Percentiles rank a stretch among this genome's conserved stretches.
Evolutionary conservation across 2,888 invertebrate species (phyloP).

Genomic region (Drosophila greeni): DNA sequence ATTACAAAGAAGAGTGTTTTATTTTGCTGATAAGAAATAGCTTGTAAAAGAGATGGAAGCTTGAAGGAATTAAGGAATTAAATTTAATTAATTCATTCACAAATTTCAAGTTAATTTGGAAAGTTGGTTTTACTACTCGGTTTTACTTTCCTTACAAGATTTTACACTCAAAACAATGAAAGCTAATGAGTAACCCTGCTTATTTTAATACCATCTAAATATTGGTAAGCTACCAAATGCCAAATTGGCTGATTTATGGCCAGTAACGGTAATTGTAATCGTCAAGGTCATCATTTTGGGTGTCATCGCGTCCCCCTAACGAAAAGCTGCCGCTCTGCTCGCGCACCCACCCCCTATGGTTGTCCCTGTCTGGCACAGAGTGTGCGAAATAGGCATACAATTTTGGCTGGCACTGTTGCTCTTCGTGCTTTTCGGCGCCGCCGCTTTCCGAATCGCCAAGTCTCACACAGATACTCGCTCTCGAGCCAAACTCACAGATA

Average conservation of each 20-base stretch:
- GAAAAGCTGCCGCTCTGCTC: conserved; percentile 8
- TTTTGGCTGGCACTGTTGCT: conserved; percentile 19
- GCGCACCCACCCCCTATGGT: conserved; percentile 12
- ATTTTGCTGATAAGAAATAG: too few relatives aligned
- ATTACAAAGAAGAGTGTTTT: background rate
- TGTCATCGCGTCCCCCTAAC: conserved; percentile 25
- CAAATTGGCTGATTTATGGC: conserved; percentile 16
- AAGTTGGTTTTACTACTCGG: too few relatives aligned
- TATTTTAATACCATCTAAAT: background rate
- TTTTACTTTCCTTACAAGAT: background rate
- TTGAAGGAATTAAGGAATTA: too few relatives aligned
- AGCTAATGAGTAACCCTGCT: background rate
- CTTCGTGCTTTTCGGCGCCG: conserved; percentile 17
- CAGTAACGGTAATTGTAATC: conserved; percentile 25
- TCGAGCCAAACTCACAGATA: conserved; percentile 17
- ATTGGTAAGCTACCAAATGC: conserved; percentile 1
- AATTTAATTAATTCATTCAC: too few relatives aligned
- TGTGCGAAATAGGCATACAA: background rate
- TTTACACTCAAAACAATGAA: background rate
- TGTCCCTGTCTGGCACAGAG: conserved; percentile 13
- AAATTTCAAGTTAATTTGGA: too few relatives aligned
- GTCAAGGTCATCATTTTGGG: conserved; percentile 31
- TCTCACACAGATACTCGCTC: conserved; percentile 8
- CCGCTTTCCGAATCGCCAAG: conserved; percentile 18
- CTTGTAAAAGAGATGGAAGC: too few relatives aligned